A percentile compares a stretch with the other conserved stretches of the same genome.
phyloP scores from a whole-genome alignment of 1,140 invertebrate species.

The Drosophila persimilis region DNA sequence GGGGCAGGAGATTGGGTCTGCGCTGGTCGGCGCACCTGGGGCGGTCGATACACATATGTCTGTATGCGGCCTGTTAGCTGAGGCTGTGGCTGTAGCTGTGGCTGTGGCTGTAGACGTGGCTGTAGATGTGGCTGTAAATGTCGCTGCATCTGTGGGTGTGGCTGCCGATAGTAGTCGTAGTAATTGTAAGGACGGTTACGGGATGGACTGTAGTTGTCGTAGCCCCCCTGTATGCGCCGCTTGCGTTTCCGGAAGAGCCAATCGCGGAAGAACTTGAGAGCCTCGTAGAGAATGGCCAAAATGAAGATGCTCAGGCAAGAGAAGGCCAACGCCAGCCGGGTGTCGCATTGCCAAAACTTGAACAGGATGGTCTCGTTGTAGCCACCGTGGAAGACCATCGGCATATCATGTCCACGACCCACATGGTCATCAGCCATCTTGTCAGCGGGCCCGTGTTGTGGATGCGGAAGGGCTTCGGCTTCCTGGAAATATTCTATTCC shows the following conservation, averaged over 20 bases:
- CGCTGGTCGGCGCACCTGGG: too few relatives aligned
- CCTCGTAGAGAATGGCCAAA: constrained; percentile 61
- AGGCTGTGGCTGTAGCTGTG: too few relatives aligned
- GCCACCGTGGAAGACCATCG: constrained; percentile 52
- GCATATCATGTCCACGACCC: constrained; percentile 14
- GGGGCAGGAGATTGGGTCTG: too few relatives aligned
- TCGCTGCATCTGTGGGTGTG: background rate
- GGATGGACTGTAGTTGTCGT: background rate
- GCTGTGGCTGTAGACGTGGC: too few relatives aligned
- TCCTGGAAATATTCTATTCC: background rate
- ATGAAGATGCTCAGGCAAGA: constrained; percentile 60
- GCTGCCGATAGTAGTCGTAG: constrained; percentile 5
- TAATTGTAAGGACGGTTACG: background rate
- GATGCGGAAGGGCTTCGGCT: background rate
- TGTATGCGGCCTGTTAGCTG: background rate
- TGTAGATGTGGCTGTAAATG: background rate
- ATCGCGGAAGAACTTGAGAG: constrained; percentile 52
- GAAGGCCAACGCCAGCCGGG: background rate
- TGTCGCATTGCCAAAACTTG: constrained; percentile 45
- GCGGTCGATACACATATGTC: constrained; percentile 10
- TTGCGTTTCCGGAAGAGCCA: constrained; percentile 34
- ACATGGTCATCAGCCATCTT: background rate
- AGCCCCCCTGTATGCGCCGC: constrained; percentile 25
- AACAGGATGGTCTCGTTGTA: constrained; percentile 55
- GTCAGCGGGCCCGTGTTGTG: background rate